Percentiles rank a stretch among this genome's conserved stretches.
Evolutionary conservation across 2,113 vertebrate genomes (phyloP).

Genomic region (Psammodynastes pulverulentus): DNA sequence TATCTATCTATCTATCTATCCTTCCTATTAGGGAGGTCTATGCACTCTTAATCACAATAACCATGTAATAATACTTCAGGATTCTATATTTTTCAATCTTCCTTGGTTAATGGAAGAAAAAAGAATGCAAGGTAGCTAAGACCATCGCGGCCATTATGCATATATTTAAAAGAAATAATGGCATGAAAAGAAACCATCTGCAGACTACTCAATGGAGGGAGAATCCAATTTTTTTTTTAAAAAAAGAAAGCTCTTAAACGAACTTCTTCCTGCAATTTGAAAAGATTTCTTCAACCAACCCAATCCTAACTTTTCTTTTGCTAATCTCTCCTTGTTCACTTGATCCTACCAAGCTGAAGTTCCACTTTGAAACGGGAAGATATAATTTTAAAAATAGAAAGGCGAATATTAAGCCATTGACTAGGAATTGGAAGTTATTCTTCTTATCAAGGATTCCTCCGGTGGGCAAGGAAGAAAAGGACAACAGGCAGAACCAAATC

Average conservation of each 20-base stretch:
- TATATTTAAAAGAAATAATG: constrained; percentile 58
- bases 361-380: constrained; percentile 35
- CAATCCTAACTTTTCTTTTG: constrained; percentile 41
- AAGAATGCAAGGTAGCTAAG: constrained; percentile 50
- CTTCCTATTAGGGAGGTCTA: neutral
- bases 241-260: constrained; percentile 29
- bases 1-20: neutral
- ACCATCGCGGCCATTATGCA: constrained; percentile 52
- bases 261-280: constrained; percentile 38
- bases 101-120: constrained; percentile 59
- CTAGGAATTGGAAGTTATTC: neutral
- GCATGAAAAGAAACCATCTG: constrained; percentile 53
- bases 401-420: neutral
- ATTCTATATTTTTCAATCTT: constrained; percentile 57
- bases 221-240: constrained; percentile 26
- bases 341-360: constrained; percentile 67
- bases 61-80: neutral
- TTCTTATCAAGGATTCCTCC: neutral
- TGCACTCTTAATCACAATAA: neutral
- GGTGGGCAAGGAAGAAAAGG: neutral
- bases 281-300: constrained; percentile 68
- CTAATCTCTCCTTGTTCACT: constrained; percentile 56
- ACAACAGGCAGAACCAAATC: neutral
- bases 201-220: constrained; percentile 46
- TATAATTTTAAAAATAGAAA: neutral